phyloP scores from a whole-genome alignment of 2,888 invertebrate genomes.

The Troides aeacus region DNA sequence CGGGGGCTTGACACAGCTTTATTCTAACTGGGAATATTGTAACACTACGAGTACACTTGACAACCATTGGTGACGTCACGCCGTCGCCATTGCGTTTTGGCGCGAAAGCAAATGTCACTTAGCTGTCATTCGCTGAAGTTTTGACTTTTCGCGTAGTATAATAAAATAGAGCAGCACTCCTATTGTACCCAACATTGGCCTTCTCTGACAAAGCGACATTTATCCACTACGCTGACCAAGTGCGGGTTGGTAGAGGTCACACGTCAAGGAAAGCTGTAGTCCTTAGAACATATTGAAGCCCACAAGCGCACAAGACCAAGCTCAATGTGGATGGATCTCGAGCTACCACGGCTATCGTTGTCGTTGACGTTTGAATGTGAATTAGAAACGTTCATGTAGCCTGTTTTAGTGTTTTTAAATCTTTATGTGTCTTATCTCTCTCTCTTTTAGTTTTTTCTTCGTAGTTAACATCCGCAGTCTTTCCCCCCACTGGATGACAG shows the following conservation, averaged over 20 bases:
- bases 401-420: conserved; percentile 3
- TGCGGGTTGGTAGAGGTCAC: too few species aligned
- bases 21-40: conserved; percentile 41
- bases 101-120: conserved; percentile 28
- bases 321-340: neutral
- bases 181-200: too few species aligned
- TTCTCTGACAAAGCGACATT: neutral
- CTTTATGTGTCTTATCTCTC: conserved; percentile 3
- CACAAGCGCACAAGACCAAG: too few species aligned
- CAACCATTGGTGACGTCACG: conserved; percentile 27
- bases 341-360: neutral
- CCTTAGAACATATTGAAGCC: too few species aligned
- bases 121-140: conserved; percentile 31
- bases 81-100: conserved; percentile 16
- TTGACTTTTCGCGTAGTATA: neutral
- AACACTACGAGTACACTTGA: conserved; percentile 34
- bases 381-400: neutral
- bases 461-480: conserved; percentile 19
- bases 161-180: too few species aligned
- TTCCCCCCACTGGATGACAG: conserved; percentile 23
- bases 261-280: too few species aligned
- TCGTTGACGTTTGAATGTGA: neutral
- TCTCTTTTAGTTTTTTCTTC: conserved; percentile 3
- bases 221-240: neutral
- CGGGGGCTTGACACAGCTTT: conserved; percentile 40